Percentiles rank a stretch among this genome's conserved stretches.
phyloP scores from a whole-genome alignment of 92 coral and sea anemone genomes.

The Porites divaricata region DNA sequence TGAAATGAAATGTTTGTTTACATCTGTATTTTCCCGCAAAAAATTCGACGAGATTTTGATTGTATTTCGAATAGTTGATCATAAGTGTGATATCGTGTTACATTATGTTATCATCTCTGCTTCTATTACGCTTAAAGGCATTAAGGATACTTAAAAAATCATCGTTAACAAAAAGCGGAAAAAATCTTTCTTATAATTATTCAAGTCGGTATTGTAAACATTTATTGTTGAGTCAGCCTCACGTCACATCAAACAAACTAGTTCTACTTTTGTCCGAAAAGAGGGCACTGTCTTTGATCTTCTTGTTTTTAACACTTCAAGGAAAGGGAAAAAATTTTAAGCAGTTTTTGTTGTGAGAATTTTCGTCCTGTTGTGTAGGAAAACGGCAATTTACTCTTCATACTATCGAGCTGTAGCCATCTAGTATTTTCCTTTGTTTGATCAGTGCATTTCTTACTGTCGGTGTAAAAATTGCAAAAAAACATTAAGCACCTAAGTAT shows the following conservation, averaged over 20 bases:
- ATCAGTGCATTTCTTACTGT: conserved; percentile 17
- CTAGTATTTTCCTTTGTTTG: conserved; percentile 11
- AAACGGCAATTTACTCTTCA: neutral
- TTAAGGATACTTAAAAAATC: conserved; percentile 20
- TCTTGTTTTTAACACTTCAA: neutral
- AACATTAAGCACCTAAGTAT: neutral
- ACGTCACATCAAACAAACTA: conserved; percentile 3
- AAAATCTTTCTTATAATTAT: conserved; percentile 33
- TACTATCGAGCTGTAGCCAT: neutral
- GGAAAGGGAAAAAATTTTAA: neutral
- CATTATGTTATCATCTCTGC: neutral
- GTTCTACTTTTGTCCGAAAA: conserved; percentile 2
- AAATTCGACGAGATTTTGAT: neutral
- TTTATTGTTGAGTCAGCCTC: conserved; percentile 10
- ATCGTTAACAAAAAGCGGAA: conserved; percentile 34
- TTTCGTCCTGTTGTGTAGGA: neutral
- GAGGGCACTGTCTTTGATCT: neutral
- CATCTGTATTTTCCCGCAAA: conserved; percentile 20
- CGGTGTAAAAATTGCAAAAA: neutral
- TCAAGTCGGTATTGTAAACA: conserved; percentile 41
- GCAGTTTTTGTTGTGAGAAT: neutral
- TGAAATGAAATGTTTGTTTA: conserved; percentile 35
- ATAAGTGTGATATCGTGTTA: neutral
- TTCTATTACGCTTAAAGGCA: neutral
- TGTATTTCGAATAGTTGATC: conserved; percentile 19